Percentiles rank a stretch among this genome's conserved stretches.
Evolutionary conservation across 2,888 invertebrate genomes (phyloP).

Genomic region (Ferrisia virgata): DNA sequence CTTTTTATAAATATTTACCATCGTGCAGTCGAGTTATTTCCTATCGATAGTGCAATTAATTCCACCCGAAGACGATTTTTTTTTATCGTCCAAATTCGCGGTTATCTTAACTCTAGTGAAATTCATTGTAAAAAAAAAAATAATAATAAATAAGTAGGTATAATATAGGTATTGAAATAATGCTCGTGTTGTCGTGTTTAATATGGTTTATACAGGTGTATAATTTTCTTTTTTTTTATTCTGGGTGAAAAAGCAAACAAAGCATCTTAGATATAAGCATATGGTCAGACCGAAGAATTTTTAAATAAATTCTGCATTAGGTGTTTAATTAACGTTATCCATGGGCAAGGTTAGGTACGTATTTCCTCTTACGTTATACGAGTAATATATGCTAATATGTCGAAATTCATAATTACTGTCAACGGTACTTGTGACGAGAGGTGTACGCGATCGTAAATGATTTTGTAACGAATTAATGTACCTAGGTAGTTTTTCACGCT

Average conservation of each 20-base stretch:
- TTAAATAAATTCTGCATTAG: no score
- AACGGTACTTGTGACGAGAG: not conserved
- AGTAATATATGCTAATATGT: not conserved
- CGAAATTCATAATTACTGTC: conserved; percentile 26
- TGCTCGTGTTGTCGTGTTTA: no score
- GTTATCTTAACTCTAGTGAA: conserved; percentile 2
- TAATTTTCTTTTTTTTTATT: no score
- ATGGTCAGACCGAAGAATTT: no score
- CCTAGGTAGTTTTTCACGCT: conserved; percentile 16
- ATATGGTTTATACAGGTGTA: no score
- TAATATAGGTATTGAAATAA: no score
- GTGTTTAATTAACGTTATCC: not conserved
- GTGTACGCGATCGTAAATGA: not conserved
- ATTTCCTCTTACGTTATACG: not conserved
- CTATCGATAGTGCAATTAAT: not conserved
- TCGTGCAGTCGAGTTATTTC: not conserved
- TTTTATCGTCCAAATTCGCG: not conserved
- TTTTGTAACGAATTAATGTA: not conserved
- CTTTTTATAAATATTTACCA: conserved; percentile 13
- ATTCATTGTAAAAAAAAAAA: not conserved
- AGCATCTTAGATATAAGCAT: no score
- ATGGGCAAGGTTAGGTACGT: not conserved
- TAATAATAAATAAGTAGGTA: no score
- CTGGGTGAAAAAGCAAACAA: not conserved
- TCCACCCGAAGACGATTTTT: not conserved